These are phyloP conservation scores for Diceros bicornis DNA, from an alignment of 2,797 vertebrate genomes.

Conservation along the genomic window DNA sequence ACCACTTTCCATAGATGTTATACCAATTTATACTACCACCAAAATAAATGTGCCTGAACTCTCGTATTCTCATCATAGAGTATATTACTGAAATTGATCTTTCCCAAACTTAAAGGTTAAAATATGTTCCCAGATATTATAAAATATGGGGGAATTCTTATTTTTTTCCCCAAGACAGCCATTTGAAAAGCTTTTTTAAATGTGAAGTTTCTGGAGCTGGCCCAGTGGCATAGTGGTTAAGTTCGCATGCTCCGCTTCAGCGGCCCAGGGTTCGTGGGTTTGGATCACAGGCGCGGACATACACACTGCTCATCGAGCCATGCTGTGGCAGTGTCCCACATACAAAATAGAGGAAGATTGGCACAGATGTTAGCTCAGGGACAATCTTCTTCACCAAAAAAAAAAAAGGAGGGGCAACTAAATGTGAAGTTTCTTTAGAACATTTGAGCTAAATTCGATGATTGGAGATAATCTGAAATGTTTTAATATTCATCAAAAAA, in stretches of 20 bases:
- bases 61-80: background rate
- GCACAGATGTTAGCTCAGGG: too few species aligned
- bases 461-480: background rate
- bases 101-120: conserved; percentile 34
- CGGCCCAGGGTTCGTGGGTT: too few species aligned
- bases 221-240: too few species aligned
- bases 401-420: too few species aligned
- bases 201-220: background rate
- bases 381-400: too few species aligned
- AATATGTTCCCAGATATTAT: background rate
- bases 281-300: too few species aligned
- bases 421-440: conserved; percentile 30
- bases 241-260: too few species aligned
- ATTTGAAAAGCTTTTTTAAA: background rate
- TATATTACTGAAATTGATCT: background rate
- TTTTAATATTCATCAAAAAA: background rate
- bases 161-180: background rate
- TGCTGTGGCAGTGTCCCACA: too few species aligned
- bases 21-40: background rate
- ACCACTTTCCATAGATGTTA: background rate
- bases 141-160: background rate
- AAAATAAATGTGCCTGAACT: background rate
- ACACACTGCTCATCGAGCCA: too few species aligned
- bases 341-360: too few species aligned
- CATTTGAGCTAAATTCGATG: background rate